Base-by-base conservation (phyloP, 2,888 invertebrate species). In the Lasioglossum pauxillum region DNA sequence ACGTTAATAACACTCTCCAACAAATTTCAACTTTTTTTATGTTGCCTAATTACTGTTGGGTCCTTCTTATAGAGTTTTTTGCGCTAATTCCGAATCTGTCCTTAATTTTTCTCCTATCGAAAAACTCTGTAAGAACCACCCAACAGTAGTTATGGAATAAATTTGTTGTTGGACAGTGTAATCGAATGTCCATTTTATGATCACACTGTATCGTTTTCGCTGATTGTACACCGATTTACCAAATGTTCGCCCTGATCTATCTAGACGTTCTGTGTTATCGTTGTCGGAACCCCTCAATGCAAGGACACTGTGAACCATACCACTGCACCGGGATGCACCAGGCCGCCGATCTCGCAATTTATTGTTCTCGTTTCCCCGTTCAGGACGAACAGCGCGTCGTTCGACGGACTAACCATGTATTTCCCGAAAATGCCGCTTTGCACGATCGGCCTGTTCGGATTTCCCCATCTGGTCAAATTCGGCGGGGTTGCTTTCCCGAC, bases 331-430 rank as follows among this genome's bases (percentile, higher is more conserved):
- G 97, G 97, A 94, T 97, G 97, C 73, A 96, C 96, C 77, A 97
- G 96, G 74, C 97, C 97, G 74, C 97, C 97, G 90, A 97, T 97
- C 95, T 97, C 97, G 95, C 98, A 98, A 95, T 97, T 97, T 84
- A 97, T 97, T 73, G 97, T 97, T 93, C 97, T 96, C 86, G 97
- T 97, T 91, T 96, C 96, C 16, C 97, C 97, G 93, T 97, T 97
- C 85, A 97, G 96, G 71, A 97, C 97, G 94, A 97, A 97, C 49
- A 97, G 95, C 23, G 97, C 97, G 91, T 97, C 97, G 93, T 96
- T 96, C 80, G 97, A 97, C 1, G 97, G 97, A 60, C 97, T 97
- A 86, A 97, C 97, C 96, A 98, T 96, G 94, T 96, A 97, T 92
- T 97, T 97, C 71, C 97, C 97, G 94, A 97, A 97, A 75, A 97